Conservation (phyloP, 2,888 invertebrate genomes). For the Parthenolecanium corni region DNA sequence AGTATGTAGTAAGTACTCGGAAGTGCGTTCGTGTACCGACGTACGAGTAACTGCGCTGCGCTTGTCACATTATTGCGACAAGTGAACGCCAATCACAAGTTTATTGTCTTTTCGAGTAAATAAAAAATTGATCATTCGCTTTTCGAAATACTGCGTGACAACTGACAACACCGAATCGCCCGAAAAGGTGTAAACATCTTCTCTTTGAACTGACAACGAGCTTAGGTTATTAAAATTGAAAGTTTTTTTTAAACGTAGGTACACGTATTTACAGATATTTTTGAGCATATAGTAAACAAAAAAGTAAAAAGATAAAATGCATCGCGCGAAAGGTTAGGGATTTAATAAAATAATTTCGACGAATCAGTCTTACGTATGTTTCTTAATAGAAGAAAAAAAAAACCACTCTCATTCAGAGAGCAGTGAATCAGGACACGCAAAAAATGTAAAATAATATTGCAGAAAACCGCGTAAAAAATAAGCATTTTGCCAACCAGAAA, state of each 20-base stretch:
- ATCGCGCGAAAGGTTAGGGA: neutral
- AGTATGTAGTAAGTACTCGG: neutral
- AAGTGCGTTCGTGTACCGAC: neutral
- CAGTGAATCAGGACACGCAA: too few relatives aligned
- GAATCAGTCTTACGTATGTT: conserved; percentile 9
- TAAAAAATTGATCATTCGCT: too few relatives aligned
- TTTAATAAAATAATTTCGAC: neutral
- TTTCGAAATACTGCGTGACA: too few relatives aligned
- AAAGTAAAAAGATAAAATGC: neutral
- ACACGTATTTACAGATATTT: too few relatives aligned
- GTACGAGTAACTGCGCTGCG: too few relatives aligned
- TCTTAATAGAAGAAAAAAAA: conserved; percentile 1
- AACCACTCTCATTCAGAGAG: conserved; percentile 1
- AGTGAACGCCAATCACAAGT: too few relatives aligned
- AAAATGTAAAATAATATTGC: too few relatives aligned
- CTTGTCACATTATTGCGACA: too few relatives aligned
- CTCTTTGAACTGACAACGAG: neutral
- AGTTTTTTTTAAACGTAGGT: neutral
- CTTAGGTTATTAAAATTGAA: neutral
- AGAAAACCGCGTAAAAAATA: neutral
- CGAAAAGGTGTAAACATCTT: too few relatives aligned
- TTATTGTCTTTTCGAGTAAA: too few relatives aligned
- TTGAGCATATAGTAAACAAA: conserved; percentile 6
- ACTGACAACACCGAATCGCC: too few relatives aligned
- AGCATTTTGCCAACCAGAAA: neutral